These are phyloP conservation scores for Pantherophis vulpinus DNA, from an alignment of 2,797 vertebrate species.

Conservation along the genomic window DNA sequence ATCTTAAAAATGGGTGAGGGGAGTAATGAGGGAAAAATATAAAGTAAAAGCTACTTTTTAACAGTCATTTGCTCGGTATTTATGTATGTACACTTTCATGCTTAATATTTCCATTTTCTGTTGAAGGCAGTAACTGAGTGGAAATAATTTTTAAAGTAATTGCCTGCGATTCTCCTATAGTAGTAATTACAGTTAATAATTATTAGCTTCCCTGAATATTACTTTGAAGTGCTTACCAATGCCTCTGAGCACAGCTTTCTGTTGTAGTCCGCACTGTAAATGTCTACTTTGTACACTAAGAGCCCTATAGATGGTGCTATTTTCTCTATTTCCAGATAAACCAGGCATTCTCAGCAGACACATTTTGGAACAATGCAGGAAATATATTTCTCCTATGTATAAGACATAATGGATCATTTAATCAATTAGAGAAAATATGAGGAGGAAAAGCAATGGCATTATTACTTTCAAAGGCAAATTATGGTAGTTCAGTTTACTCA, in stretches of 20 bases:
- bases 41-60: constrained; percentile 63
- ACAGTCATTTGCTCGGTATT: constrained; percentile 60
- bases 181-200: constrained; percentile 71
- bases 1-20: constrained; percentile 47
- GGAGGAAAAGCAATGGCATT: background rate
- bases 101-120: constrained; percentile 63
- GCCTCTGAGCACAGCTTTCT: constrained; percentile 37
- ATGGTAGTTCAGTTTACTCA: background rate
- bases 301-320: constrained; percentile 5
- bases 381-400: rapidly evolving
- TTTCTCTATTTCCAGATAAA: background rate
- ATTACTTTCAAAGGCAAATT: background rate
- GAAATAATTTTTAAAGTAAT: constrained; percentile 72
- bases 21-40: constrained; percentile 50
- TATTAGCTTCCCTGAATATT: constrained; percentile 53
- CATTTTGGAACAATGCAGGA: background rate
- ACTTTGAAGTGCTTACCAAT: background rate
- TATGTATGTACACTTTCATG: constrained; percentile 44
- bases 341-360: background rate
- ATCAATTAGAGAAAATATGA: background rate
- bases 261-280: background rate
- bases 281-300: background rate
- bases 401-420: background rate
- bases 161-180: constrained; percentile 65
- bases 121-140: constrained; percentile 66